These are phyloP conservation scores for Asbolus verrucosus DNA, from an alignment of 1,140 invertebrate genomes.

Conservation along the genomic window DNA sequence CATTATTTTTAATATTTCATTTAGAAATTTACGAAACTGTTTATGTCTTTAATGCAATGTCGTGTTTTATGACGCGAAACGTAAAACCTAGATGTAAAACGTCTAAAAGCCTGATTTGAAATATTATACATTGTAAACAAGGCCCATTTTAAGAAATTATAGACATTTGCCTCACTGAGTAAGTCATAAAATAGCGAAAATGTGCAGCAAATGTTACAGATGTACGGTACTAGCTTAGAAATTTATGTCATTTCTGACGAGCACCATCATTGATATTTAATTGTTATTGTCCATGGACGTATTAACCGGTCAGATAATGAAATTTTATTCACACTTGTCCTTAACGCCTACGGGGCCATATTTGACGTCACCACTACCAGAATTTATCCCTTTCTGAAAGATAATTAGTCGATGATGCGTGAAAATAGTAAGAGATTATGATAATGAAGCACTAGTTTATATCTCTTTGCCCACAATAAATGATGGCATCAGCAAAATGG, in stretches of 20 bases:
- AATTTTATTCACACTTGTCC: constrained; percentile 30
- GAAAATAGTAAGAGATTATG: constrained; percentile 26
- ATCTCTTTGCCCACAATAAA: too few species aligned
- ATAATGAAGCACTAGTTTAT: constrained; percentile 8
- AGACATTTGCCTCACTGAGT: constrained; percentile 29
- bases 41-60: not conserved
- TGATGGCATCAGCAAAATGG: not conserved
- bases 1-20: too few species aligned
- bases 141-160: constrained; percentile 32
- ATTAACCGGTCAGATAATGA: constrained; percentile 15
- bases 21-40: not conserved
- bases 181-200: constrained; percentile 36
- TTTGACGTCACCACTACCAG: constrained; percentile 21
- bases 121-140: constrained; percentile 35
- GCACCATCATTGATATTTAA: constrained; percentile 30
- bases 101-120: constrained; percentile 13
- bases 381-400: constrained; percentile 26
- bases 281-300: constrained; percentile 12
- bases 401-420: constrained; percentile 34
- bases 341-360: constrained; percentile 19
- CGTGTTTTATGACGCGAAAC: constrained; percentile 5
- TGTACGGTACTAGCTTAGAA: constrained; percentile 20
- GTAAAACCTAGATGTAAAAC: too few species aligned
- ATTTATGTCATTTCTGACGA: constrained; percentile 9
- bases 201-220: constrained; percentile 28